Conservation (phyloP, 2,888 invertebrate genomes). For the Athalia rosae region DNA sequence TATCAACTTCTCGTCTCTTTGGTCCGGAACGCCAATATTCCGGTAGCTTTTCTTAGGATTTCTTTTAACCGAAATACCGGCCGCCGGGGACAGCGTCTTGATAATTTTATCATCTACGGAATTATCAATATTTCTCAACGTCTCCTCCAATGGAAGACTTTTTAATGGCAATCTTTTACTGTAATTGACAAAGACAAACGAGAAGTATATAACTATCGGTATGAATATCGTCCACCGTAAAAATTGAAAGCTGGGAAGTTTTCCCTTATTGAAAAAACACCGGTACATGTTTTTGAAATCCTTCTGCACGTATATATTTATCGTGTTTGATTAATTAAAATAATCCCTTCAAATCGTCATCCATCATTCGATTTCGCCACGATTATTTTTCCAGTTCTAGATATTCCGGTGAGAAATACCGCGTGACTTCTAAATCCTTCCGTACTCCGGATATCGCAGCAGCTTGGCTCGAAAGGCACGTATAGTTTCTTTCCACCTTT, state of each 20-base stretch:
- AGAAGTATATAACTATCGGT: constrained; percentile 64
- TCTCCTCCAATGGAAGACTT: constrained; percentile 52
- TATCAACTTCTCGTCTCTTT: constrained; percentile 52
- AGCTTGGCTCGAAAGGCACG: too few species aligned
- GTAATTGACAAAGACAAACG: constrained; percentile 64
- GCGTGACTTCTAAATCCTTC: too few species aligned
- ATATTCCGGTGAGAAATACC: too few species aligned
- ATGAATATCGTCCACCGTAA: constrained; percentile 67
- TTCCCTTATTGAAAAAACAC: background rate
- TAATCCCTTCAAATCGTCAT: too few species aligned
- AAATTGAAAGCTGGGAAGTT: constrained; percentile 49
- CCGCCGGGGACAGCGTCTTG: background rate
- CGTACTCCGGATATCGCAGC: too few species aligned
- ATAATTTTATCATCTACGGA: background rate
- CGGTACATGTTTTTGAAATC: background rate
- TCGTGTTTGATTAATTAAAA: background rate
- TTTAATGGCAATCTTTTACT: constrained; percentile 63
- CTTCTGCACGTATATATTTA: background rate
- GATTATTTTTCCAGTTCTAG: too few species aligned
- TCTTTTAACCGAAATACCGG: background rate
- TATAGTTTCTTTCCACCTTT: too few species aligned
- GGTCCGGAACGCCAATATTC: constrained; percentile 41
- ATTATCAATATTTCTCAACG: constrained; percentile 7
- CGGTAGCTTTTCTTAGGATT: constrained; percentile 46
- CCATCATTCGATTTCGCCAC: too few species aligned